These are phyloP conservation scores for Lycodopsis pacificus DNA, from an alignment of 2,797 vertebrate genomes.

Conservation along the genomic window DNA sequence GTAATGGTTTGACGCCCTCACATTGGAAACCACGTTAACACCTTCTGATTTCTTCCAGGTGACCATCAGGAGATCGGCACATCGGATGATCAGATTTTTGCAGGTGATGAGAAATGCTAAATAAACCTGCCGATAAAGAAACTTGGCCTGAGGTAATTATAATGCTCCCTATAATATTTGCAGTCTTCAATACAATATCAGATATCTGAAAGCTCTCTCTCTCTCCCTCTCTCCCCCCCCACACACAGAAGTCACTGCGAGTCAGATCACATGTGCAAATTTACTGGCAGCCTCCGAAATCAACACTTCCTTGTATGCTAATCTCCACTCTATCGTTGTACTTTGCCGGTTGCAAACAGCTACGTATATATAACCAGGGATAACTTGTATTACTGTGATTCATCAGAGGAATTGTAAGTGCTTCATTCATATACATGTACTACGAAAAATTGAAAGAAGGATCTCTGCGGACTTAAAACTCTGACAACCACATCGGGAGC, in stretches of 20 bases:
- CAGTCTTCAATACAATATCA: not conserved
- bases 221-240: not conserved
- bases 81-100: not conserved
- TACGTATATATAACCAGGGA: conserved; percentile 2
- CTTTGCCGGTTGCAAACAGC: not conserved
- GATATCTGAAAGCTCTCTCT: not conserved
- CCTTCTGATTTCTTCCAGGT: conserved; percentile 10
- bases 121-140: no score
- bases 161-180: not conserved
- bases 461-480: not conserved
- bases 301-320: conserved; percentile 43
- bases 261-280: not conserved
- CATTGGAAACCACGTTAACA: not conserved
- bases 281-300: not conserved
- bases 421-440: not conserved
- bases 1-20: conserved; percentile 9
- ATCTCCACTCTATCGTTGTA: accelerated
- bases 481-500: not conserved
- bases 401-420: not conserved
- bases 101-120: not conserved
- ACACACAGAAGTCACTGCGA: not conserved
- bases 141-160: not conserved
- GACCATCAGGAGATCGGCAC: accelerated
- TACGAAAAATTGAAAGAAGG: not conserved
- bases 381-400: conserved; percentile 23